phyloP scores from a whole-genome alignment of 1,140 invertebrate genomes.

The Drosophila virilis region DNA sequence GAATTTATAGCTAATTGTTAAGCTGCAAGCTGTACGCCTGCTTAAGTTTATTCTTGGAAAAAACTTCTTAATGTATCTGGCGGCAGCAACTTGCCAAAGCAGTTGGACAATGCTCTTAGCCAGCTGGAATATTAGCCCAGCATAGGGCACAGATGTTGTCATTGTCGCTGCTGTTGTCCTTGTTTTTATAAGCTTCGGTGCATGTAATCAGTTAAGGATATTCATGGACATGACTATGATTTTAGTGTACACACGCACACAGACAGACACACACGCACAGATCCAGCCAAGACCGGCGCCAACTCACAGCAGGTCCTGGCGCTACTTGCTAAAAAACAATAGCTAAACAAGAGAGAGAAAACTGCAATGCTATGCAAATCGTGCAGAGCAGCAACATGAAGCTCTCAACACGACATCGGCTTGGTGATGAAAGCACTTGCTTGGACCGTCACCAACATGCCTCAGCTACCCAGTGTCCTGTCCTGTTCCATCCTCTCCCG shows the following conservation, averaged over 20 bases:
- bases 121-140: constrained; percentile 55
- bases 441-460: constrained; percentile 46
- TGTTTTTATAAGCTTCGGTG: constrained; percentile 77
- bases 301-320: constrained; percentile 62
- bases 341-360: constrained; percentile 33
- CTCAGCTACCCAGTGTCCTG: constrained; percentile 6
- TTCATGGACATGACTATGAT: constrained; percentile 82
- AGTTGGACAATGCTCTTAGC: constrained; percentile 3
- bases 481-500: too few relatives aligned
- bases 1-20: constrained; percentile 27
- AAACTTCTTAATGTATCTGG: constrained; percentile 23
- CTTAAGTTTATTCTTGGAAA: background rate
- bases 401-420: constrained; percentile 67
- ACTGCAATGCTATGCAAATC: constrained; percentile 78
- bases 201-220: constrained; percentile 79
- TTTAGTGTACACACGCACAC: constrained; percentile 49
- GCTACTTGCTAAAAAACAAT: constrained; percentile 31
- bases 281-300: constrained; percentile 53
- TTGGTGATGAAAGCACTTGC: constrained; percentile 61
- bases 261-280: constrained; percentile 28
- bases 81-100: background rate
- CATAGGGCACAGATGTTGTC: constrained; percentile 66
- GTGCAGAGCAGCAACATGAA: constrained; percentile 53
- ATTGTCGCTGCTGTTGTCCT: constrained; percentile 63
- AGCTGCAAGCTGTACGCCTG: constrained; percentile 7